Conservation (phyloP, 2,888 invertebrate species). For the Lithosia quadra region DNA sequence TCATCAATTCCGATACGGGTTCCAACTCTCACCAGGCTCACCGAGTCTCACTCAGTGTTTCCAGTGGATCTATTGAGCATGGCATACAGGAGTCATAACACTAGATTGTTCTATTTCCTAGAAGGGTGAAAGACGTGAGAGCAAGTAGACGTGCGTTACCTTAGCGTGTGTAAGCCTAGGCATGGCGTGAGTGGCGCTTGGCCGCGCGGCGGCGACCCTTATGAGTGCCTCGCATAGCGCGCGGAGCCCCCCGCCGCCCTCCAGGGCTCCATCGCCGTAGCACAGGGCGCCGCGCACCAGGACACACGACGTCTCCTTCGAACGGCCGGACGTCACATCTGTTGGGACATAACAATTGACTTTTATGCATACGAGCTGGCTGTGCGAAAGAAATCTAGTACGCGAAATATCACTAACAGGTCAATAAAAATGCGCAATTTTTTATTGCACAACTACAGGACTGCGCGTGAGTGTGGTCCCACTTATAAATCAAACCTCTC, state of each 20-base stretch:
- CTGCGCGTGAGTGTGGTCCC: too few relatives aligned
- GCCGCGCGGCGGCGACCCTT: slow-evolving; percentile 83
- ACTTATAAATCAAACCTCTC: too few relatives aligned
- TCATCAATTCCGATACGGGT: too few relatives aligned
- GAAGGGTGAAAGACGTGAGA: too few relatives aligned
- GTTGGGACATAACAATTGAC: neutral
- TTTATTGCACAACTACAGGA: too few relatives aligned
- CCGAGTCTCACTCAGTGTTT: neutral
- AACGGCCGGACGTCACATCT: slow-evolving; percentile 75
- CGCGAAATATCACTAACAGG: too few relatives aligned
- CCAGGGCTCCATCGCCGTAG: slow-evolving; percentile 21
- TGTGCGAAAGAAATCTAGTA: too few relatives aligned
- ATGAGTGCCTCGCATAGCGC: slow-evolving; percentile 76
- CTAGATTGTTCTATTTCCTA: too few relatives aligned
- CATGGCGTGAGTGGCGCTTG: slow-evolving; percentile 78
- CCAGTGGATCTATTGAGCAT: neutral
- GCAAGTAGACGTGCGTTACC: slow-evolving; percentile 60
- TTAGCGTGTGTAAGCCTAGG: slow-evolving; percentile 82
- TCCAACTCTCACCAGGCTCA: too few relatives aligned
- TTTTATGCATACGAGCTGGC: too few relatives aligned
- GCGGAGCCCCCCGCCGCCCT: slow-evolving; percentile 39
- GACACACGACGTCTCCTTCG: slow-evolving; percentile 71
- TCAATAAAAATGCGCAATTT: too few relatives aligned
- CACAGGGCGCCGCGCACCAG: slow-evolving; percentile 58
- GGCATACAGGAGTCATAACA: too few relatives aligned